These are phyloP conservation scores for Mesoclemmys tuberculata DNA, from an alignment of 2,113 vertebrate species.

Conservation along the genomic window DNA sequence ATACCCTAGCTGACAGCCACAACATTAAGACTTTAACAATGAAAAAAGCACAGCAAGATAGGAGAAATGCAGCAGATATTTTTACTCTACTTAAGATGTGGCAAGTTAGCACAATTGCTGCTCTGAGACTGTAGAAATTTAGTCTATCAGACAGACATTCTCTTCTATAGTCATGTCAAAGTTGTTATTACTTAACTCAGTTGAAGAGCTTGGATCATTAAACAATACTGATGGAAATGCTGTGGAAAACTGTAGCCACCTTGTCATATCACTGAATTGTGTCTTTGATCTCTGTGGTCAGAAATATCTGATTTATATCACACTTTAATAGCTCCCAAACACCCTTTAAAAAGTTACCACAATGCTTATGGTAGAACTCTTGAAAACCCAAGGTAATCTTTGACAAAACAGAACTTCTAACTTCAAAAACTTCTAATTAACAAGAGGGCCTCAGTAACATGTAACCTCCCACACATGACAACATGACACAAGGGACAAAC, in stretches of 20 bases:
- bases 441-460: slow-evolving; percentile 12
- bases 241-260: slow-evolving; percentile 50
- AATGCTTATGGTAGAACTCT: slow-evolving; percentile 62
- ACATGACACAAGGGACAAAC: not conserved
- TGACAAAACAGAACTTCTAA: slow-evolving; percentile 55
- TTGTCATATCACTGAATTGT: slow-evolving; percentile 72
- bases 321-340: slow-evolving; percentile 70
- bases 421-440: slow-evolving; percentile 31
- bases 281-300: slow-evolving; percentile 71
- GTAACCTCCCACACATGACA: slow-evolving; percentile 14
- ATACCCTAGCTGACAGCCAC: not conserved
- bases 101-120: rapidly evolving
- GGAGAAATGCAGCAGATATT: not conserved
- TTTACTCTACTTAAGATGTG: not conserved
- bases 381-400: slow-evolving; percentile 72
- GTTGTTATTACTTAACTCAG: slow-evolving; percentile 40
- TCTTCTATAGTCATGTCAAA: slow-evolving; percentile 25
- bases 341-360: slow-evolving; percentile 67
- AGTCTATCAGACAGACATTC: slow-evolving; percentile 22
- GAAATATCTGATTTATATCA: slow-evolving; percentile 78
- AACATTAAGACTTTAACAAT: not conserved
- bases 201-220: slow-evolving; percentile 72
- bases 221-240: slow-evolving; percentile 71
- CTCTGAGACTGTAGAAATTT: not conserved
- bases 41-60: not conserved